Conservation (phyloP, 2,797 vertebrate genomes). For the Sebastes vulpes region DNA sequence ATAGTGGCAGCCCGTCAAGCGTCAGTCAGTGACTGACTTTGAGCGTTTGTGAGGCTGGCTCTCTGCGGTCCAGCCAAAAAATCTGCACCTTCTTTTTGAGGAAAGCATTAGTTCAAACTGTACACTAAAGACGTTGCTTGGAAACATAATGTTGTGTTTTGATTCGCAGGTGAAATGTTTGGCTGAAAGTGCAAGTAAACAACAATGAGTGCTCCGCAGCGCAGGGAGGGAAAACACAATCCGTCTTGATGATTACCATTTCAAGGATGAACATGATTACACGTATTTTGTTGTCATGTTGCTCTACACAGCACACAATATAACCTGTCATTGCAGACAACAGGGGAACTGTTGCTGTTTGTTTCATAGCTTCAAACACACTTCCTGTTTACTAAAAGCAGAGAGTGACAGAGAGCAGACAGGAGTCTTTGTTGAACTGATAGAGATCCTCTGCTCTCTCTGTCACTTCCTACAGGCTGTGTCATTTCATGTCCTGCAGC, state of each 20-base stretch:
- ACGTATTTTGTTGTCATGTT: constrained; percentile 21
- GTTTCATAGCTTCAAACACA: constrained; percentile 5
- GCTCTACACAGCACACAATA: not conserved
- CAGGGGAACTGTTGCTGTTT: not conserved
- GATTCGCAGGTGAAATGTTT: constrained; percentile 1
- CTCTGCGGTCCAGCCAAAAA: no score
- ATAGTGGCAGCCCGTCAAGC: no score
- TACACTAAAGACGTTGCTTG: not conserved
- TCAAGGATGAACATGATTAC: constrained; percentile 12
- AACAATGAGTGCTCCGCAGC: not conserved
- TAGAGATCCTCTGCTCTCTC: constrained; percentile 6
- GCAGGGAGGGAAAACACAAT: not conserved
- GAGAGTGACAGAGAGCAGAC: not conserved
- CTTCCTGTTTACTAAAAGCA: constrained; percentile 33
- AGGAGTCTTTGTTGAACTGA: not conserved
- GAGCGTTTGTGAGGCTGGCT: no score
- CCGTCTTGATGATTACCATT: constrained; percentile 7
- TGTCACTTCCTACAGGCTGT: constrained; percentile 7
- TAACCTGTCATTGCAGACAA: not conserved
- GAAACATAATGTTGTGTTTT: not conserved
- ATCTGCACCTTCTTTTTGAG: no score
- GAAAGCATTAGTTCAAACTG: not conserved
- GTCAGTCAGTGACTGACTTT: no score
- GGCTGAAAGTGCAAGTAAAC: not conserved
- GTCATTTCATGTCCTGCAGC: constrained; percentile 21